Conservation (phyloP, 2,797 vertebrate genomes). For the Mus caroli region DNA sequence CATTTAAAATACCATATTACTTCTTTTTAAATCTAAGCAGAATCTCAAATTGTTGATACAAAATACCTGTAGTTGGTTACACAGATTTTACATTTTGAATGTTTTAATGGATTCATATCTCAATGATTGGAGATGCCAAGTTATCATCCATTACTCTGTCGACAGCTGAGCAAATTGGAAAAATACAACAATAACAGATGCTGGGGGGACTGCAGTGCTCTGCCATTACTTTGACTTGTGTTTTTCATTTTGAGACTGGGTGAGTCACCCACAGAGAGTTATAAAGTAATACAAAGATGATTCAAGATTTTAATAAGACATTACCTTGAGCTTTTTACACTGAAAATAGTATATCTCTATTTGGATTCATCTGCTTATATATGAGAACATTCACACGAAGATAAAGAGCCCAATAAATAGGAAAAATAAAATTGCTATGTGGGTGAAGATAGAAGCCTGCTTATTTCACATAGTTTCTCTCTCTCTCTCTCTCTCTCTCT, state of each 20-base stretch:
- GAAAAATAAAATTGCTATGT: slow-evolving; percentile 43
- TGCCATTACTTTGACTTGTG: slow-evolving; percentile 52
- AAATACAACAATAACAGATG: background rate
- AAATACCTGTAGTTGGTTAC: background rate
- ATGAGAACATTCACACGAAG: slow-evolving; percentile 47
- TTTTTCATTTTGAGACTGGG: slow-evolving; percentile 59
- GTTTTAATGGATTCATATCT: background rate
- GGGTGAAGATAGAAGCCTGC: slow-evolving; percentile 19
- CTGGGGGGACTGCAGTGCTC: background rate
- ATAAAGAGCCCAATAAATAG: slow-evolving; percentile 31
- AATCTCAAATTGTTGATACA: background rate
- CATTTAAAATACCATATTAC: background rate
- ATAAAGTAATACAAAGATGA: slow-evolving; percentile 54
- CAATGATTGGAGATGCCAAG: background rate
- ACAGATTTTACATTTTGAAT: background rate
- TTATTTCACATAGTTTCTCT: background rate
- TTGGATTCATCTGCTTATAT: slow-evolving; percentile 55
- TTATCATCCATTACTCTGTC: background rate
- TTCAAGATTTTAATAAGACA: slow-evolving; percentile 47
- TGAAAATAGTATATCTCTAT: slow-evolving; percentile 63
- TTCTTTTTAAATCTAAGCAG: slow-evolving; percentile 20
- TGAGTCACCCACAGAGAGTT: background rate
- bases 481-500: background rate
- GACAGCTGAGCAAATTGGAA: slow-evolving; percentile 6
- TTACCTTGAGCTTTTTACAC: background rate